A percentile compares a stretch with the other conserved stretches of the same genome.
Conservation (phyloP, 2,888 invertebrate genomes). For the Acleris holmiana region DNA sequence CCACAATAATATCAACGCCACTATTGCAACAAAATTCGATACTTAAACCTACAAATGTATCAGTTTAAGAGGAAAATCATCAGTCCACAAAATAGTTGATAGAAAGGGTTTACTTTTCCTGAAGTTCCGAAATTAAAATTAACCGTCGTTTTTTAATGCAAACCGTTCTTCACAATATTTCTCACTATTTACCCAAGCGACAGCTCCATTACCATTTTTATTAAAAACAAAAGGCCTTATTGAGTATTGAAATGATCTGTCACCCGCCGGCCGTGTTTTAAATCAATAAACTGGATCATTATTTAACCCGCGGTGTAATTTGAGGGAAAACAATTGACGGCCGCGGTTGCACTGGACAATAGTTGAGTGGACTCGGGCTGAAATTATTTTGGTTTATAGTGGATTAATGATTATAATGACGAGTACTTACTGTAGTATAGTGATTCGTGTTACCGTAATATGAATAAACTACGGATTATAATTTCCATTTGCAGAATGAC, state of each 20-base stretch:
- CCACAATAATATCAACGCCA: too few species aligned
- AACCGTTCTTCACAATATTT: not conserved
- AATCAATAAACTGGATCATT: slow-evolving; percentile 27
- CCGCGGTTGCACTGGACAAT: slow-evolving; percentile 16
- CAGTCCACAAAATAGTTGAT: too few species aligned
- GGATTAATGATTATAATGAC: not conserved
- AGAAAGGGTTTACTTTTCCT: too few species aligned
- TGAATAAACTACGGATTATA: too few species aligned
- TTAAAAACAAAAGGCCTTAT: slow-evolving; percentile 31
- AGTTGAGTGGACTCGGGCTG: slow-evolving; percentile 25
- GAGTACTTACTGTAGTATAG: too few species aligned
- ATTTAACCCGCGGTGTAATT: slow-evolving; percentile 29
- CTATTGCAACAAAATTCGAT: too few species aligned
- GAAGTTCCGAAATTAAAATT: too few species aligned
- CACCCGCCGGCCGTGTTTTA: slow-evolving; percentile 24
- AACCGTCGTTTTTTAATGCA: not conserved
- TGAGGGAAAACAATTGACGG: slow-evolving; percentile 33
- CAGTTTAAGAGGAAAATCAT: too few species aligned
- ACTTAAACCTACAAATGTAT: too few species aligned
- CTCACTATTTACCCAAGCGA: slow-evolving; percentile 12
- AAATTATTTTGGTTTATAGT: slow-evolving; percentile 11
- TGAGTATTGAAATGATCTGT: slow-evolving; percentile 33
- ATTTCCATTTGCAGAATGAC: too few species aligned
- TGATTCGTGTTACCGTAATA: too few species aligned
- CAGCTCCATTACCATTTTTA: slow-evolving; percentile 32